Evolutionary conservation across 2,113 vertebrate genomes (phyloP).

Genomic region (Diglossa brunneiventris): DNA sequence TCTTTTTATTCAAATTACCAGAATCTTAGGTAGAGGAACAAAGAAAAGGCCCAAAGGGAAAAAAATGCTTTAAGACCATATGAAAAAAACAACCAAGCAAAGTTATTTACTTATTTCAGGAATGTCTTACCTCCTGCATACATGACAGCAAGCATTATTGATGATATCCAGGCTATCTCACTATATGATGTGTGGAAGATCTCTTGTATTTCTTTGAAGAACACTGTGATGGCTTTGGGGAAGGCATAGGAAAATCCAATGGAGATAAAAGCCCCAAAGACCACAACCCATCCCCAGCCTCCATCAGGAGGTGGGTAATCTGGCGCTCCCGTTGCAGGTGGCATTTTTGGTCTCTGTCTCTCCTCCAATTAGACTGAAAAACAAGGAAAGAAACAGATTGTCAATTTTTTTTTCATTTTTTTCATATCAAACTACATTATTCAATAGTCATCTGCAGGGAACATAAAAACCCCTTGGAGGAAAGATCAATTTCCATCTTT

Average conservation of each 20-base stretch:
- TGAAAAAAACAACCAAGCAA: not conserved
- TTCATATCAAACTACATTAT: not conserved
- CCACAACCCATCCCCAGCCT: conserved; percentile 96
- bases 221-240: conserved; percentile 94
- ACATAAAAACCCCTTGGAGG: not conserved
- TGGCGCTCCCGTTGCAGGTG: conserved; percentile 56
- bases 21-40: not conserved
- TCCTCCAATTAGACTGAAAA: conserved; percentile 43
- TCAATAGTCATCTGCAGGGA: not conserved
- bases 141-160: conserved; percentile 97
- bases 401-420: not conserved
- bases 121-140: conserved; percentile 91
- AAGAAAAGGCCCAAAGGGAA: not conserved
- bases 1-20: not conserved
- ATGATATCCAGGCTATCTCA: conserved; percentile 95
- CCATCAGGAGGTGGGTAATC: conserved; percentile 86
- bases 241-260: conserved; percentile 98
- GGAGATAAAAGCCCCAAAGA: conserved; percentile 89
- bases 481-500: not conserved
- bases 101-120: not conserved
- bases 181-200: conserved; percentile 89
- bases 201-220: conserved; percentile 95
- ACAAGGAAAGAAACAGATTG: not conserved
- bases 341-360: conserved; percentile 74
- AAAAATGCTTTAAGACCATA: not conserved